Base-by-base conservation (phyloP, 2,797 vertebrate genomes). In the Philypnodon macrostomus region DNA sequence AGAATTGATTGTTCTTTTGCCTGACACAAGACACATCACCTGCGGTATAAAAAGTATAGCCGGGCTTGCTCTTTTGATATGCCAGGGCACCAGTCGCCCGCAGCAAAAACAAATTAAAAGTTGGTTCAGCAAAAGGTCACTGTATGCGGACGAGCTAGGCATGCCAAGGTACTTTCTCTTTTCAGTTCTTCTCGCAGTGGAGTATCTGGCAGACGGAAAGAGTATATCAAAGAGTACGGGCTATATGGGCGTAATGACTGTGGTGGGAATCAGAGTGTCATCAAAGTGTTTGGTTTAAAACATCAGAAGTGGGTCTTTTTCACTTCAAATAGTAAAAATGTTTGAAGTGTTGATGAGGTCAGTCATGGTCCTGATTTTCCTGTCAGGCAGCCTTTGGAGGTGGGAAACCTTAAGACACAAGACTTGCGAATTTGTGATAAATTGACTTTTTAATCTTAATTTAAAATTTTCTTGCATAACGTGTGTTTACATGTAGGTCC, bases 1-100 rank as follows among this genome's bases (percentile, higher is more conserved):
- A 80, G 64, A 72, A 80, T 77, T 63, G 70, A 85, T 81, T 83
- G 51, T 71, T 55, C 42, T 47, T 29, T 50, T 26, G 10, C 61
- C 53, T 50, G 42, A 69, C 59, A 68, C 79, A 15, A 9, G 21
- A 84, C 76, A 67, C 49, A 77, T 66, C 63, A 81, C 67, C 65
- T 70, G 54, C 68, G 63, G 69, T 62, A 60, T 51, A 57, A 37
- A 51, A 57, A n/a, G n/a, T n/a, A 50, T 47, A 38, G 38, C 56
- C 54, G 40, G 53, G 46, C 66, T 19, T 46, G 49, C 16, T 24
- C 34, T 57, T 72, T 26, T 42, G 53, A 36, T 34, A n/a, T 1
- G 5, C 21, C 18, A 61, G 49, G 33, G 49, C 48, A 52, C 27
- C 37, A 13, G 41, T 33, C 11, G 58, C 64, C 59, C 56, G 59